Percentiles rank a stretch among this genome's conserved stretches.
Evolutionary conservation across 2,888 invertebrate species (phyloP).

Genomic region (Cheilosia vulpina): DNA sequence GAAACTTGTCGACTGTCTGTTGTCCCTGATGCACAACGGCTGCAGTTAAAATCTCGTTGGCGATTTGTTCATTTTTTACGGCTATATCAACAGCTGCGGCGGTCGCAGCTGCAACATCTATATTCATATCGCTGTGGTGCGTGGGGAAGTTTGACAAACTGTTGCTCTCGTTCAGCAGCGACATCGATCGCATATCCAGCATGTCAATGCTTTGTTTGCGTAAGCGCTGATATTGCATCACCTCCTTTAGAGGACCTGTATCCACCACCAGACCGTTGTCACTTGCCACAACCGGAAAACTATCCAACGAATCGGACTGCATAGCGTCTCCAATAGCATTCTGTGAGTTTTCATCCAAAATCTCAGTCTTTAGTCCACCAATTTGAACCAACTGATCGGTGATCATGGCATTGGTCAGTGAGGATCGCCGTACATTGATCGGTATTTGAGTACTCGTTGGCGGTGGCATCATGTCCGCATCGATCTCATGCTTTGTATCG

Average conservation of each 20-base stretch:
- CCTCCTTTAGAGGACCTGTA: conserved; percentile 49
- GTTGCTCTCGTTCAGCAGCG: conserved; percentile 79
- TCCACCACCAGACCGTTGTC: conserved; percentile 82
- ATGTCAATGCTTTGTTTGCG: conserved; percentile 80
- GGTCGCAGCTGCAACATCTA: conserved; percentile 79
- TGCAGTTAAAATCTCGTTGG: conserved; percentile 81
- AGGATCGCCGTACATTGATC: conserved; percentile 87
- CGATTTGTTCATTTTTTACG: conserved; percentile 86
- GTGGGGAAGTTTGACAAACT: conserved; percentile 80
- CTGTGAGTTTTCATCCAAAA: conserved; percentile 90
- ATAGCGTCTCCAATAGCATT: conserved; percentile 80
- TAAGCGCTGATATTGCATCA: conserved; percentile 78
- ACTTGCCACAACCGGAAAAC: conserved; percentile 77
- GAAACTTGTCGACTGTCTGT: conserved; percentile 86
- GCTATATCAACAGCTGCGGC: conserved; percentile 80
- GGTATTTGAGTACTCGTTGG: conserved; percentile 86
- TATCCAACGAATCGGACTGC: conserved; percentile 81
- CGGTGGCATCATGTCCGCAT: conserved; percentile 88
- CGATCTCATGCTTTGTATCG: conserved; percentile 85
- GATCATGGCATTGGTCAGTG: conserved; percentile 84
- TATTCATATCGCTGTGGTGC: conserved; percentile 75
- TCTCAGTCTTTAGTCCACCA: conserved; percentile 87
- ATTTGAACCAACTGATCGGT: conserved; percentile 82
- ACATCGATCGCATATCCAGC: conserved; percentile 77
- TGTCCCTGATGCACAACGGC: conserved; percentile 85